Base-by-base conservation (phyloP, 1,140 invertebrate genomes). In the Drosophila leontia region DNA sequence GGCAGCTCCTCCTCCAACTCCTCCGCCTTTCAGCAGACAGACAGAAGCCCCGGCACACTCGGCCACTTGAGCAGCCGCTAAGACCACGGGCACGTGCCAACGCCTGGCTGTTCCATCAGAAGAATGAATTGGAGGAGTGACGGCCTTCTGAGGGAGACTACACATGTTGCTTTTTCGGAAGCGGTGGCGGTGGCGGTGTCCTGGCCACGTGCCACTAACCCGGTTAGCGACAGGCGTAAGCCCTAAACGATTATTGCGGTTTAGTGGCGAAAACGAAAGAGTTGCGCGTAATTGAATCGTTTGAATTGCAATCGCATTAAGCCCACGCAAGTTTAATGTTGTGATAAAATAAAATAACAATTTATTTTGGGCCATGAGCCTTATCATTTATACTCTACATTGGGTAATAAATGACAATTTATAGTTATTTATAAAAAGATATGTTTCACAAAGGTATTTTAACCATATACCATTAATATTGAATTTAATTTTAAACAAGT, bases 151-250 rank as follows among this genome's bases (percentile, higher is more conserved):
- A 23, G 53, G 45, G 15, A 39, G 47, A 51, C 68, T 76, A 75
- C 80, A 80, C 77, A 85, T 87, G 83, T 91, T 91, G 88, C 87
- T 57, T 70, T 65, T 75, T 48, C 55, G 51, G 58, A 60, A 71
- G 75, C 42, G 74, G 65, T 64, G 68, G 8, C 39, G 37, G 39
- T 48, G 53, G 35, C 64, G 47, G 60, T 41, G 34, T 53, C 44
- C 41, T 70, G 50, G 84, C 71, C 84, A 88, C 84, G 84, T 87
- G 84, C 57, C 84, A 61, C 42, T 87, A 87, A 87, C 80, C 82
- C 84, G 65, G 45, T 87, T 88, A 88, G 84, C 68, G 84, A 80
- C 80, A 88, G 69, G 80, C 83, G 77, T 84, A 78, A 88, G 84
- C 62, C 77, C 72, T 63, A 50, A 72, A 79, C 77, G 85, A 84